A percentile compares a stretch with the other conserved stretches of the same genome.
phyloP scores from a whole-genome alignment of 2,888 invertebrate species.

The Lagria hirta region DNA sequence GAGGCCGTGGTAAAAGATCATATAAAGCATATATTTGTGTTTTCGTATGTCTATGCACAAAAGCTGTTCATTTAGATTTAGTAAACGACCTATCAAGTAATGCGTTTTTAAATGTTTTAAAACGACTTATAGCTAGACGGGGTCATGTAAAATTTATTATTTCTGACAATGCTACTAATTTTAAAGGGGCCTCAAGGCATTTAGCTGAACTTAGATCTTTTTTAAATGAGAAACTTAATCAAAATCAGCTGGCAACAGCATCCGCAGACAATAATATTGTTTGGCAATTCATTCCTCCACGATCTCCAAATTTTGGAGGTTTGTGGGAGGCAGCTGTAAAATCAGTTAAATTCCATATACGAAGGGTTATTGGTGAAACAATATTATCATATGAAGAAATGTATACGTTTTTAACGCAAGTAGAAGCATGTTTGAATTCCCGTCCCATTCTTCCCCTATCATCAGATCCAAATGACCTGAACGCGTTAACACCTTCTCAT shows the following conservation, averaged over 20 bases:
- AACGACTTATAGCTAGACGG: constrained; percentile 35
- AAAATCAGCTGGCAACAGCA: not conserved
- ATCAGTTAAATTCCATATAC: constrained; percentile 8
- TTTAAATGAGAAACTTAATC: too few species aligned
- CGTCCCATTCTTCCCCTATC: too few species aligned
- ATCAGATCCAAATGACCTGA: constrained; percentile 1
- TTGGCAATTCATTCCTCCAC: constrained; percentile 8
- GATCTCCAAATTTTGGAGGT: constrained; percentile 3
- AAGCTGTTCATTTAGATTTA: constrained; percentile 32
- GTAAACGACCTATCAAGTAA: constrained; percentile 27
- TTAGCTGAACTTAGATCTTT: too few species aligned
- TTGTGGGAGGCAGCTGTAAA: constrained; percentile 2
- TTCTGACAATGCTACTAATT: constrained; percentile 39
- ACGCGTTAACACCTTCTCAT: constrained; percentile 1
- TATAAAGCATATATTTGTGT: not conserved
- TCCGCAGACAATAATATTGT: not conserved
- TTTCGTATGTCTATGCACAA: constrained; percentile 17
- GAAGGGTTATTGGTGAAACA: constrained; percentile 4
- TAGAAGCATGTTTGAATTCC: too few species aligned
- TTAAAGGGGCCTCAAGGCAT: constrained; percentile 32
- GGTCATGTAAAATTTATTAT: constrained; percentile 22
- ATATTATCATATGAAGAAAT: constrained; percentile 25
- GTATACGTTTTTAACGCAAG: constrained; percentile 31
- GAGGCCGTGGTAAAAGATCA: not conserved
- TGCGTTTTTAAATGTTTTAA: constrained; percentile 30